These are phyloP conservation scores for Pyrrhia umbra DNA, from an alignment of 2,888 invertebrate species.

Conservation along the genomic window DNA sequence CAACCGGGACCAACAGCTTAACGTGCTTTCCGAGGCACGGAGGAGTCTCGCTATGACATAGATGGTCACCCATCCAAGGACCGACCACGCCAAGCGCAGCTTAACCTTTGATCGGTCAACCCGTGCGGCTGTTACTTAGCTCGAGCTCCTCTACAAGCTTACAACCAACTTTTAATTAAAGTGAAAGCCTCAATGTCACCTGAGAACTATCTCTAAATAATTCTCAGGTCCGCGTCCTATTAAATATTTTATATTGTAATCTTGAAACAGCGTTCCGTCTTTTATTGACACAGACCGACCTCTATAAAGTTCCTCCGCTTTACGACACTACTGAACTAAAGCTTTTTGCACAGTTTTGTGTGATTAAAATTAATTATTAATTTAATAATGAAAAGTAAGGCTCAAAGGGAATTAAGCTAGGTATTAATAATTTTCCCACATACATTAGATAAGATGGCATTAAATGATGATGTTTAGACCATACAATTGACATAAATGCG, in stretches of 20 bases:
- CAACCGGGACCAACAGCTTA: too few species aligned
- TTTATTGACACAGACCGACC: constrained; percentile 72
- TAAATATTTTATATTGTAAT: constrained; percentile 80
- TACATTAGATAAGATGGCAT: too few species aligned
- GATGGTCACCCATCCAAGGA: too few species aligned
- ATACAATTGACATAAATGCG: too few species aligned
- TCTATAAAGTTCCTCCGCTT: constrained; percentile 76
- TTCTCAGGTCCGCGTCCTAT: constrained; percentile 66
- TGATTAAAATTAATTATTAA: constrained; percentile 70
- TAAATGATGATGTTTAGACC: too few species aligned
- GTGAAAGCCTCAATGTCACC: constrained; percentile 46
- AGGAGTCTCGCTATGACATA: too few species aligned
- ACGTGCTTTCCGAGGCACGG: too few species aligned
- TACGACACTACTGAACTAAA: constrained; percentile 67
- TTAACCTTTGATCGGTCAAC: too few species aligned
- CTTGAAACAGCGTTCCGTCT: constrained; percentile 63
- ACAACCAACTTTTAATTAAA: constrained; percentile 63
- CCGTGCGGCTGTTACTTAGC: too few species aligned
- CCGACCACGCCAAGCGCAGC: too few species aligned
- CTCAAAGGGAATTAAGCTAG: constrained; percentile 32
- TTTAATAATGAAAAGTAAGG: constrained; percentile 51
- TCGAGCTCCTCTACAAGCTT: constrained; percentile 14
- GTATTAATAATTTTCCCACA: too few species aligned
- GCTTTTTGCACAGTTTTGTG: constrained; percentile 66
- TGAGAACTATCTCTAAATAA: constrained; percentile 58